Conservation (phyloP, 2,888 invertebrate genomes). For the Drosophila hamatofila region DNA sequence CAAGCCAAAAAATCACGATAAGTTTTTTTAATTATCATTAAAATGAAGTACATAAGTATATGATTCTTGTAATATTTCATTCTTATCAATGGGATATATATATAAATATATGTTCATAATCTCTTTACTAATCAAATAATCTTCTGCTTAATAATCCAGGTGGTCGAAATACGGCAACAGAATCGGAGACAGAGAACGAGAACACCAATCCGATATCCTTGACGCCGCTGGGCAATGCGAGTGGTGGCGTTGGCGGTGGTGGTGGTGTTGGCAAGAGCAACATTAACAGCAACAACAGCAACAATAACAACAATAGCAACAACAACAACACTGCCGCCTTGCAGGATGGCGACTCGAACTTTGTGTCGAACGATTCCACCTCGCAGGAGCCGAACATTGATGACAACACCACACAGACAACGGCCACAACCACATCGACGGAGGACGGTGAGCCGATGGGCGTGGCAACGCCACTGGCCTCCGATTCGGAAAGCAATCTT, state of each 20-base stretch:
- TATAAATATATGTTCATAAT: no score
- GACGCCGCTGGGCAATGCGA: slow-evolving; percentile 37
- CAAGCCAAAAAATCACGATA: no score
- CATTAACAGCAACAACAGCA: slow-evolving; percentile 21
- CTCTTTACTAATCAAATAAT: background rate
- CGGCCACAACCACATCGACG: slow-evolving; percentile 86
- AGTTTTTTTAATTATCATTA: no score
- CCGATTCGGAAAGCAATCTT: slow-evolving; percentile 91
- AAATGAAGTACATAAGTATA: no score
- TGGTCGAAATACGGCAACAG: slow-evolving; percentile 77
- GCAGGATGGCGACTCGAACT: slow-evolving; percentile 83
- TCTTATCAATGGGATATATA: no score
- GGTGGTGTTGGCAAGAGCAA: slow-evolving; percentile 48
- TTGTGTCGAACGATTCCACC: slow-evolving; percentile 84
- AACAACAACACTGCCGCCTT: slow-evolving; percentile 50
- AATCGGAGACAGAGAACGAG: slow-evolving; percentile 81
- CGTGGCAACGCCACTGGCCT: slow-evolving; percentile 82
- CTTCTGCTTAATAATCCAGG: slow-evolving; percentile 23
- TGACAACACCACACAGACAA: slow-evolving; percentile 86
- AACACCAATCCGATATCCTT: slow-evolving; percentile 77
- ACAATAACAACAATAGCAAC: slow-evolving; percentile 52
- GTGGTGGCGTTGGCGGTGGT: slow-evolving; percentile 13
- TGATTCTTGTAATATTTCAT: no score
- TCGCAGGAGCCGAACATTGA: slow-evolving; percentile 83
- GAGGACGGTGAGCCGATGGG: slow-evolving; percentile 63